Evolutionary conservation across 2,888 invertebrate species (phyloP).

Genomic region (Loripinus fragilis): DNA sequence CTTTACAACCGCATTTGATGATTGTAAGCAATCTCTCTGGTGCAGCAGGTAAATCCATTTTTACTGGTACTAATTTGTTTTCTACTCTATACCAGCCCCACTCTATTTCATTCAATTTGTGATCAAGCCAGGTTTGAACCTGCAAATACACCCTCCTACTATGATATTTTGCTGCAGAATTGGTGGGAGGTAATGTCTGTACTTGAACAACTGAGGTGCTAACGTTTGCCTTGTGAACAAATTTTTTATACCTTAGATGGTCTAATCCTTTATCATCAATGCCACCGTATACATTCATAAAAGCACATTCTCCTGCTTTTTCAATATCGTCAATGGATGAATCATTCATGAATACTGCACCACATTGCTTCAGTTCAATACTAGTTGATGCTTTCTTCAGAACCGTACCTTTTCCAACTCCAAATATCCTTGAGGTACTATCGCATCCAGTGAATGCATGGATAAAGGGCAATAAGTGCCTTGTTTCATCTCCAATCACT

Average conservation of each 20-base stretch:
- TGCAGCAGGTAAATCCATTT: slow-evolving; percentile 42
- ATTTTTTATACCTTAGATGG: slow-evolving; percentile 25
- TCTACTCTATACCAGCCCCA: slow-evolving; percentile 53
- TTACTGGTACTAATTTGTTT: slow-evolving; percentile 33
- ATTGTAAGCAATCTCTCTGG: slow-evolving; percentile 49
- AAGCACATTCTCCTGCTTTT: slow-evolving; percentile 40
- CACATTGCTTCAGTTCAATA: not conserved
- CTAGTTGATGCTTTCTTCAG: no score
- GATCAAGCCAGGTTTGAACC: slow-evolving; percentile 55
- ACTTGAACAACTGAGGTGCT: slow-evolving; percentile 40
- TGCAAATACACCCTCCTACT: slow-evolving; percentile 58
- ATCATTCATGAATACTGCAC: not conserved
- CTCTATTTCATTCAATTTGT: slow-evolving; percentile 22
- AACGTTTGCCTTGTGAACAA: slow-evolving; percentile 16
- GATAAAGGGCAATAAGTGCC: no score
- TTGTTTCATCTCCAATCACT: slow-evolving; percentile 35
- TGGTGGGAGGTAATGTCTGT: slow-evolving; percentile 63
- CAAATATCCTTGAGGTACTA: no score
- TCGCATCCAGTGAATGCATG: no score
- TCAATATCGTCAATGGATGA: slow-evolving; percentile 24
- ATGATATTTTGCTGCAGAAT: slow-evolving; percentile 60
- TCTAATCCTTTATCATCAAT: slow-evolving; percentile 13
- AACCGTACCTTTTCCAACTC: no score
- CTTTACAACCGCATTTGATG: slow-evolving; percentile 53
- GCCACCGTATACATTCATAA: slow-evolving; percentile 31